phyloP scores from a whole-genome alignment of 2,888 invertebrate species.

The Patella caerulea region DNA sequence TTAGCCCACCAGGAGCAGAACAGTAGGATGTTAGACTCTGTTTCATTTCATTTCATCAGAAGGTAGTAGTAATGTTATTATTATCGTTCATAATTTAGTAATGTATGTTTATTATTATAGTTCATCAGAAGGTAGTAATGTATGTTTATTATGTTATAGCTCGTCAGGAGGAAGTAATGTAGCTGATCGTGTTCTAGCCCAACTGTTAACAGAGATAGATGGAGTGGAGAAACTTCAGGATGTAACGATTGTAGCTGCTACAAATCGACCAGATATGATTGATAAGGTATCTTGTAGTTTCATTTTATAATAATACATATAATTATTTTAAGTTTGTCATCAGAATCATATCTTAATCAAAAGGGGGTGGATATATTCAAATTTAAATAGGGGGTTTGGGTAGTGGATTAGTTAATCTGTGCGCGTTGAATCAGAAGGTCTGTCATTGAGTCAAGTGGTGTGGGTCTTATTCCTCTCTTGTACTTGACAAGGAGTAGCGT shows the following conservation, averaged over 20 bases:
- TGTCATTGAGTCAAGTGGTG: no score
- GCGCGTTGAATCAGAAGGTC: no score
- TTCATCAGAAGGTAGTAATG: no score
- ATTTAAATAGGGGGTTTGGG: not conserved
- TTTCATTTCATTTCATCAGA: no score
- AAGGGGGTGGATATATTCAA: not conserved
- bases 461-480: no score
- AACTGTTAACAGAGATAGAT: constrained; percentile 94
- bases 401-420: no score
- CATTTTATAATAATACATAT: not conserved
- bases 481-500: no score
- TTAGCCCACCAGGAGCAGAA: no score
- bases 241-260: constrained; percentile 94
- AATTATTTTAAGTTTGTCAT: not conserved
- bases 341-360: not conserved
- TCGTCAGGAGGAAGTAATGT: constrained; percentile 78
- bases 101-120: no score
- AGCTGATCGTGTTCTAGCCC: constrained; percentile 92
- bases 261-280: constrained; percentile 95
- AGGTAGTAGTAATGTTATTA: no score
- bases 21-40: no score
- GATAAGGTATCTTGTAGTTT: constrained; percentile 77
- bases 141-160: constrained; percentile 36
- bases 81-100: no score
- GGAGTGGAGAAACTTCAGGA: constrained; percentile 89